These are phyloP conservation scores for Antennarius maculatus DNA, from an alignment of 2,797 vertebrate genomes.

Conservation along the genomic window DNA sequence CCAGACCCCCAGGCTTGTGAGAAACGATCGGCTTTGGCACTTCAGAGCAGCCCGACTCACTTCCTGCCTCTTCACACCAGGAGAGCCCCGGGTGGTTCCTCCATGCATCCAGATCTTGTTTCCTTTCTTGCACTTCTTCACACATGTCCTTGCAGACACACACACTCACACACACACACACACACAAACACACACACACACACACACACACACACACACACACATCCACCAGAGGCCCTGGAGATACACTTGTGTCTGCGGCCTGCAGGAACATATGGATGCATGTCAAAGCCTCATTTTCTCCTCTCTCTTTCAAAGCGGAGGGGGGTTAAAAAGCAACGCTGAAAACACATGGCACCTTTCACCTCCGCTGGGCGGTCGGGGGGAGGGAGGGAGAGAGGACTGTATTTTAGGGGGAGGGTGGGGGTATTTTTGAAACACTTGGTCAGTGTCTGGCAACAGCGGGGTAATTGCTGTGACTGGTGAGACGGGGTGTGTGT, in stretches of 20 bases:
- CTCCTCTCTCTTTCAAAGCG: constrained; percentile 43
- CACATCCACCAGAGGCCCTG: constrained; percentile 37
- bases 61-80: constrained; percentile 77
- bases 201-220: constrained; percentile 14
- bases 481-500: constrained; percentile 12
- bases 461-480: constrained; percentile 41
- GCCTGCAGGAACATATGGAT: constrained; percentile 47
- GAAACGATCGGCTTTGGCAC: constrained; percentile 59
- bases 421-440: constrained; percentile 44
- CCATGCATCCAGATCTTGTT: constrained; percentile 63
- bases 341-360: constrained; percentile 75
- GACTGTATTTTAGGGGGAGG: constrained; percentile 3
- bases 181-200: constrained; percentile 13
- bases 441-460: constrained; percentile 65
- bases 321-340: constrained; percentile 54
- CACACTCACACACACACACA: constrained; percentile 1
- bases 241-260: constrained; percentile 48
- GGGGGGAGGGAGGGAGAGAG: constrained; percentile 17
- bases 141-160: constrained; percentile 15
- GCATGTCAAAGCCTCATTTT: constrained; percentile 64
- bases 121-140: constrained; percentile 56
- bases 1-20: constrained; percentile 48
- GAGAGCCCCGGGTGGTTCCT: constrained; percentile 65
- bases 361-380: constrained; percentile 68
- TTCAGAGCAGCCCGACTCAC: constrained; percentile 58